These are phyloP conservation scores for Bubalus kerabau DNA, from an alignment of 2,113 vertebrate genomes.

Conservation along the genomic window DNA sequence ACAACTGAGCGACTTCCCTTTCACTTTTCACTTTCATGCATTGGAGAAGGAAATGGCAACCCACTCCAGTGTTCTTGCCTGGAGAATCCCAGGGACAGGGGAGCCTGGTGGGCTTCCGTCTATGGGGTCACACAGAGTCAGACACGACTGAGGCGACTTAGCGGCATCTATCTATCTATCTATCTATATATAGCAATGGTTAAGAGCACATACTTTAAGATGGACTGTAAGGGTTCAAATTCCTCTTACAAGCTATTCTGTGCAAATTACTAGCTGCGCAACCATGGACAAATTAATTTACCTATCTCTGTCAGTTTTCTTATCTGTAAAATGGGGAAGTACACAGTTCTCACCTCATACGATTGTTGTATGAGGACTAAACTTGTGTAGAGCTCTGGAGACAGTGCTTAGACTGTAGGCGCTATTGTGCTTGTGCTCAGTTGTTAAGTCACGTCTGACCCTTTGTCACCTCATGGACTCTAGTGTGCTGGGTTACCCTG, in stretches of 20 bases:
- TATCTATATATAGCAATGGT: background rate
- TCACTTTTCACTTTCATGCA: too few relatives aligned
- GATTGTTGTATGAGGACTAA: background rate
- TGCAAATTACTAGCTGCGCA: background rate
- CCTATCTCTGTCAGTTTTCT: background rate
- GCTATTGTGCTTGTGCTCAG: background rate
- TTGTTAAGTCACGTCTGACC: background rate
- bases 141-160: too few relatives aligned
- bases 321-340: background rate
- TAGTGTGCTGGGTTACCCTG: background rate
- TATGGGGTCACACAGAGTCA: too few relatives aligned
- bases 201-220: background rate
- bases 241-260: background rate
- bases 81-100: too few relatives aligned
- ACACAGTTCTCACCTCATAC: background rate
- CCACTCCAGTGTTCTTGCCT: too few relatives aligned
- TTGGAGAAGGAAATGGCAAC: too few relatives aligned
- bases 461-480: background rate
- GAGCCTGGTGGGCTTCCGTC: too few relatives aligned
- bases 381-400: background rate
- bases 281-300: background rate
- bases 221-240: background rate
- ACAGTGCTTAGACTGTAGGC: background rate
- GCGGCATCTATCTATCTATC: too few relatives aligned
- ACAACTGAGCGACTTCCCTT: too few relatives aligned